phyloP scores from a whole-genome alignment of 2,797 vertebrate species.

The Lerista edwardsae region DNA sequence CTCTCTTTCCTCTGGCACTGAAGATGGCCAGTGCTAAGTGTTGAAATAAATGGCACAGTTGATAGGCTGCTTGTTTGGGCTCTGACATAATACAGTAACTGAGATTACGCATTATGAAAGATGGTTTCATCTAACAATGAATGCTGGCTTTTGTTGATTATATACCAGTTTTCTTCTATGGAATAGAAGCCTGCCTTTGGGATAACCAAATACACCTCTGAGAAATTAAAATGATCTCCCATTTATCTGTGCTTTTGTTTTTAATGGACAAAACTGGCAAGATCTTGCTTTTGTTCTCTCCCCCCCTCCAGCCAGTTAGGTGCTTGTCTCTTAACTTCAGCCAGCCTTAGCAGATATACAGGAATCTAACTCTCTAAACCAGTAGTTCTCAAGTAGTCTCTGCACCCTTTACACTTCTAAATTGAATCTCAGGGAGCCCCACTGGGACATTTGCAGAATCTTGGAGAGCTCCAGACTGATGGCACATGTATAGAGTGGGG shows the following conservation, averaged over 20 bases:
- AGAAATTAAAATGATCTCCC: background rate
- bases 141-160: background rate
- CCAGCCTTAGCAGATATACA: background rate
- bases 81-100: background rate
- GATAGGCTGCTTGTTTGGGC: background rate
- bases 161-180: background rate
- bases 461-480: too few species aligned
- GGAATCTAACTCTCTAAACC: background rate
- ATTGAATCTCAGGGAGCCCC: too few species aligned
- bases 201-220: background rate
- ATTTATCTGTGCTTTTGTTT: background rate
- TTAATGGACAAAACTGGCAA: background rate
- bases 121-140: background rate
- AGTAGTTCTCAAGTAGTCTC: background rate
- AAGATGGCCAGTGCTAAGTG: background rate
- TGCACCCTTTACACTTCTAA: too few species aligned
- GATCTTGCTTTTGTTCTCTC: background rate
- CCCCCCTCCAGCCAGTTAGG: background rate
- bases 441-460: too few species aligned
- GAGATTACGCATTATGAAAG: background rate
- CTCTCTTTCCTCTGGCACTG: background rate
- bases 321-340: background rate
- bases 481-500: too few species aligned
- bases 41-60: background rate
- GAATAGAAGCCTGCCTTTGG: background rate